Conservation (phyloP, 2,888 invertebrate genomes). For the Lasioglossum figueresi region DNA sequence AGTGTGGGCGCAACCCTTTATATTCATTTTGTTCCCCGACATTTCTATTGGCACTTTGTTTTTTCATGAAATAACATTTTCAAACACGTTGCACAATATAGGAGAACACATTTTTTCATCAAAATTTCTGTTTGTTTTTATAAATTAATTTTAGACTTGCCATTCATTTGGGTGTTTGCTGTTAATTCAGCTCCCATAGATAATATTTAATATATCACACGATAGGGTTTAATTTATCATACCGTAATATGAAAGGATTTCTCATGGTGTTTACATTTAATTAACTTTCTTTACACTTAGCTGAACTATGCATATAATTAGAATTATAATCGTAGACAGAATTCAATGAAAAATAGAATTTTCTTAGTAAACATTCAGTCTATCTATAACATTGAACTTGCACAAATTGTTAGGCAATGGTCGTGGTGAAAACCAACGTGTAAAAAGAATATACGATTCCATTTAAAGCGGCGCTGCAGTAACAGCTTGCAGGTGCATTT, state of each 20-base stretch:
- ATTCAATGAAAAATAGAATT: background rate
- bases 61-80: background rate
- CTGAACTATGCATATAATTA: background rate
- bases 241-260: background rate
- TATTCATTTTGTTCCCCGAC: background rate
- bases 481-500: conserved; percentile 5
- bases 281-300: background rate
- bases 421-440: background rate
- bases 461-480: background rate
- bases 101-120: background rate
- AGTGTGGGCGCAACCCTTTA: background rate
- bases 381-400: background rate
- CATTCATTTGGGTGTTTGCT: background rate
- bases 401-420: background rate
- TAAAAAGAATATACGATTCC: background rate
- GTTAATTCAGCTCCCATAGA: background rate
- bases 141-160: background rate
- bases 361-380: background rate
- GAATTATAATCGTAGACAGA: background rate
- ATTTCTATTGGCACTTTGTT: background rate
- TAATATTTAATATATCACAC: background rate
- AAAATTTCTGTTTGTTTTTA: background rate
- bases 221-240: background rate
- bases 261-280: background rate
- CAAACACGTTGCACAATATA: no score